Evolutionary conservation across 2,113 vertebrate species (phyloP), one percentile per base, ranked within the genome.

Genomic region (Coptodon bakossiorum): DNA sequence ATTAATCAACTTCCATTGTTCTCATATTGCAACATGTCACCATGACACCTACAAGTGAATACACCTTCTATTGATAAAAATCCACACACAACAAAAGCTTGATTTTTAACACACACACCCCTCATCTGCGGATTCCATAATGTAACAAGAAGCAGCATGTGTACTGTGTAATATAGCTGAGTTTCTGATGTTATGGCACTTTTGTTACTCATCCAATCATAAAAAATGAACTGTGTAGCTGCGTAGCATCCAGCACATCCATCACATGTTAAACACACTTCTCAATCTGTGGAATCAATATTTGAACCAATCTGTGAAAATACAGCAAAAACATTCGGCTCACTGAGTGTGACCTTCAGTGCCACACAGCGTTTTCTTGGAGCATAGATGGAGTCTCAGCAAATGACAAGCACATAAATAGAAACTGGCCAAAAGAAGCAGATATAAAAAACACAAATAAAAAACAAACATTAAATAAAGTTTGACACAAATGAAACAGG

Each of bases 161-260:
- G 29, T 9, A 53, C 52, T 27, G 45, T 54, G 52, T 34, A 66
- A 79, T 59, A 34, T 27, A 81, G 78, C 79, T 36, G 6, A 61
- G 45, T 50, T 78, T 78, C 73, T 78, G 73, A 78, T 52, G 73
- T 81, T 89, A 89, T 94, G 92, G 91, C 89, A 93, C 91, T 71
- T 86, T 53, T 59, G 59, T 78, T 54, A 43, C 24, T 61, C 66
- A 73, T 80, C 59, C 48, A 50, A 63, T 82, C 54, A 16, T 6
- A 17, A 61, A 59, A 85, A 82, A 57, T 27, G 0, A 50, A 2
- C 6, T 2, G 57, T 82, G 63, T 40, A 80, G 80, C 45, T 31
- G 27, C 1, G 2, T 6, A 78, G 45, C 45, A 31, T 52, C 16
- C 24, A 50, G 9, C 43, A 54, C 61, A 17, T 31, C 6, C 19